Evolutionary conservation across 2,888 invertebrate genomes (phyloP), one percentile per base, ranked within the genome.

Genomic region (Nymphalis urticae): DNA sequence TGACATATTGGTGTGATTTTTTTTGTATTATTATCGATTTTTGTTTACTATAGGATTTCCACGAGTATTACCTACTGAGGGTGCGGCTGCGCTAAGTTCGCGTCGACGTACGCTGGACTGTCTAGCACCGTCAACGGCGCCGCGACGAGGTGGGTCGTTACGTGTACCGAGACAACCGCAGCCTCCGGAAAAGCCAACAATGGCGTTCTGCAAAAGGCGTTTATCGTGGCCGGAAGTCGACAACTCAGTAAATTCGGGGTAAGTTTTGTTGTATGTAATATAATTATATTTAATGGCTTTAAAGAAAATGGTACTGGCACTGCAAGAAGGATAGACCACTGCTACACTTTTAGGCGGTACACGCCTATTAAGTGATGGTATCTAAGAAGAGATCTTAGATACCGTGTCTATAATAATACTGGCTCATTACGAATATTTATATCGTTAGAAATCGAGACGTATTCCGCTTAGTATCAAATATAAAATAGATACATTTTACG

Each of bases 201-300:
- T 96, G 86, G 95, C 95, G 61, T 97, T 97, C 83, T 97, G 97
- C 86, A 95, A 95, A 75, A 93, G 97, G 63, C 93, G 97, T 60
- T 93, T 95, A 48, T 96, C 96, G 48, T 97, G 97, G 97, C 97
- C 97, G 10, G 97, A 97, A 87, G 95, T 97, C 70, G 97, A 97
- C 86, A 96, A 95, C 79, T 95, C 96, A 73, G 96, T 96, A 60
- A 95, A 96, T 75, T 97, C 97, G 9, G 97, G 97, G 97, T 97
- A 90, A 95, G 95, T 75, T 24, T 48, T 54, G 2, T 7, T 59
- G 27, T 32, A 32, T 6, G 27, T 10, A 48, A 42, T 60, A 21
- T 21, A 48, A 2, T 2, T 54, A 47, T 56, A 58, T 48, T 21
- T 54, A 24, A 10, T 24, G 13, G 42, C 13, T 42, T 42, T 2